These are phyloP conservation scores for Aspidoscelis tigris DNA, from an alignment of 2,113 vertebrate species.

Conservation along the genomic window DNA sequence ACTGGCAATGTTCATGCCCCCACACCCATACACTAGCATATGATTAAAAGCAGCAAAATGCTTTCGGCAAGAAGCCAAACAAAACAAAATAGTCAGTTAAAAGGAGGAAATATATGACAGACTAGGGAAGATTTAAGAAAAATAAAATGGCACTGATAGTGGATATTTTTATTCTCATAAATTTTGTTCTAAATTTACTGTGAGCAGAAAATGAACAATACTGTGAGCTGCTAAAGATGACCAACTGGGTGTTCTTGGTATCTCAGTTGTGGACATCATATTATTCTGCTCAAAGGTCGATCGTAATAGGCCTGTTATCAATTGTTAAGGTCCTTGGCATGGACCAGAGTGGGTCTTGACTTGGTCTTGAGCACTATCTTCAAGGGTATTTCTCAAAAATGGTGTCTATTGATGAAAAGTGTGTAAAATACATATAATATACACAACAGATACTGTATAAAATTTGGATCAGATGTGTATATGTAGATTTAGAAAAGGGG, in stretches of 20 bases:
- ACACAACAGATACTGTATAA: too few species aligned
- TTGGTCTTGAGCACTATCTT: neutral
- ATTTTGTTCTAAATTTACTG: neutral
- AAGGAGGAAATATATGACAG: neutral
- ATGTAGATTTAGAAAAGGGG: too few species aligned
- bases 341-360: too few species aligned
- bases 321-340: neutral
- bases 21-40: neutral
- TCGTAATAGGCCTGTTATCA: neutral
- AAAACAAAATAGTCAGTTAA: neutral
- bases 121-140: neutral
- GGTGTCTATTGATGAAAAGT: neutral
- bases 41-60: constrained; percentile 27
- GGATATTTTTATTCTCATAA: neutral
- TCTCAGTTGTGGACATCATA: neutral
- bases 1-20: neutral
- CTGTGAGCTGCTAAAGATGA: neutral
- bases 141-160: neutral
- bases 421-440: too few species aligned
- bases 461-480: too few species aligned
- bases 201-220: too few species aligned
- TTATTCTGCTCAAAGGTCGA: neutral
- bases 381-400: neutral
- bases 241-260: neutral
- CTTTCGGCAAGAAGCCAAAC: constrained; percentile 10